Percentiles rank a stretch among this genome's conserved stretches.
These are phyloP conservation scores for Umimayanthus kanabou DNA, from an alignment of 92 coral and sea anemone genomes.

Conservation along the genomic window DNA sequence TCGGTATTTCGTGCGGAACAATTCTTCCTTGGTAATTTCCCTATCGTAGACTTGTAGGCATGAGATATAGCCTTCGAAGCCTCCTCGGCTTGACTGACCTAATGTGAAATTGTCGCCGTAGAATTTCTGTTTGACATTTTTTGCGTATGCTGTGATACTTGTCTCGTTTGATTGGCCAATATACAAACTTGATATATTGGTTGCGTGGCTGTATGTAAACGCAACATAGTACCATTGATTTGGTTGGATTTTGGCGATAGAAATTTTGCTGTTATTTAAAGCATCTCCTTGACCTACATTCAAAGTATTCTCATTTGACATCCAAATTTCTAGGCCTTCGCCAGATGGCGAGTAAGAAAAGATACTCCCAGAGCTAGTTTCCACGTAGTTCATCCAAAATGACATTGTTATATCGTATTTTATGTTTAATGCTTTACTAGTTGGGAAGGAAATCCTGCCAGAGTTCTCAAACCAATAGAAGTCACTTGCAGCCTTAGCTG, in stretches of 20 bases:
- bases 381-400: slow-evolving; percentile 7
- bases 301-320: not conserved
- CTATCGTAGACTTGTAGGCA: slow-evolving; percentile 6
- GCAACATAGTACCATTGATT: not conserved
- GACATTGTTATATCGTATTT: not conserved
- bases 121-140: not conserved
- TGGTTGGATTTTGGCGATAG: not conserved
- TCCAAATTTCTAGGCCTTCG: not conserved
- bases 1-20: not conserved
- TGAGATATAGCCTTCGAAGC: not conserved
- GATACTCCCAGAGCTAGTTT: not conserved
- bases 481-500: not conserved
- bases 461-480: not conserved
- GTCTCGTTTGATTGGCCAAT: not conserved
- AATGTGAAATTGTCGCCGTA: not conserved
- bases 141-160: not conserved
- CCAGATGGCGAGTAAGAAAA: not conserved
- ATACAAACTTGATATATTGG: not conserved
- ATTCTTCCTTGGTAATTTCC: not conserved
- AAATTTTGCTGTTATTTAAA: not conserved
- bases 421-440: slow-evolving; percentile 2
- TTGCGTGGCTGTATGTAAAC: not conserved
- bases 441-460: not conserved
- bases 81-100: not conserved
- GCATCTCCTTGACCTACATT: not conserved